phyloP scores from a whole-genome alignment of 92 coral and sea anemone genomes.

The Pocillopora meandrina region DNA sequence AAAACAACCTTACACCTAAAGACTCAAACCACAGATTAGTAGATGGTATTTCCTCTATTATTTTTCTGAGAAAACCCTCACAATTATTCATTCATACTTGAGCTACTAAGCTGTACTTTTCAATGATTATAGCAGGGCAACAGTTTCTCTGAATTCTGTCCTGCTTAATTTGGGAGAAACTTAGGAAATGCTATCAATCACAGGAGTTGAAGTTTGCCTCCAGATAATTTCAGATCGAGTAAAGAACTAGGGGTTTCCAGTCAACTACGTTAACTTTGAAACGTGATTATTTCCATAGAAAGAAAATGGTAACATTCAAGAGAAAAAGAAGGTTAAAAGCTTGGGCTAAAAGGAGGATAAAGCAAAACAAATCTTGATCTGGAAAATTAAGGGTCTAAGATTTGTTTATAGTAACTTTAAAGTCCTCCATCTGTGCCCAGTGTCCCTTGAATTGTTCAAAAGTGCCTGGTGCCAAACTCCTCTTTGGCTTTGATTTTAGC shows the following conservation, averaged over 20 bases:
- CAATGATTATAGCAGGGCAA: too few relatives aligned
- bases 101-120: background rate
- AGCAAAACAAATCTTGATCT: background rate
- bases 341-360: slow-evolving; percentile 3
- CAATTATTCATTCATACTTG: background rate
- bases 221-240: background rate
- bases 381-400: slow-evolving; percentile 5
- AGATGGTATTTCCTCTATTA: background rate
- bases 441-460: slow-evolving; percentile 5
- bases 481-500: slow-evolving; percentile 14
- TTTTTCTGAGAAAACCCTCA: background rate
- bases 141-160: too few relatives aligned
- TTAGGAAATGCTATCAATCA: background rate
- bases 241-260: background rate
- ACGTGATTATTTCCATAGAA: too few relatives aligned
- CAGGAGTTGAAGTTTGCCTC: background rate
- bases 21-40: background rate
- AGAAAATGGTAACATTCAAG: background rate
- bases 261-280: background rate
- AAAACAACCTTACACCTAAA: background rate
- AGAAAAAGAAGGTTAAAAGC: background rate
- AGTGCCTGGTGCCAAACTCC: slow-evolving; percentile 12
- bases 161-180: too few relatives aligned
- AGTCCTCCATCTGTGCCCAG: background rate
- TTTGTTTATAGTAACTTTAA: background rate